A percentile compares a stretch with the other conserved stretches of the same genome.
Evolutionary conservation across 2,797 vertebrate genomes (phyloP).

Genomic region (Chromis chromis): DNA sequence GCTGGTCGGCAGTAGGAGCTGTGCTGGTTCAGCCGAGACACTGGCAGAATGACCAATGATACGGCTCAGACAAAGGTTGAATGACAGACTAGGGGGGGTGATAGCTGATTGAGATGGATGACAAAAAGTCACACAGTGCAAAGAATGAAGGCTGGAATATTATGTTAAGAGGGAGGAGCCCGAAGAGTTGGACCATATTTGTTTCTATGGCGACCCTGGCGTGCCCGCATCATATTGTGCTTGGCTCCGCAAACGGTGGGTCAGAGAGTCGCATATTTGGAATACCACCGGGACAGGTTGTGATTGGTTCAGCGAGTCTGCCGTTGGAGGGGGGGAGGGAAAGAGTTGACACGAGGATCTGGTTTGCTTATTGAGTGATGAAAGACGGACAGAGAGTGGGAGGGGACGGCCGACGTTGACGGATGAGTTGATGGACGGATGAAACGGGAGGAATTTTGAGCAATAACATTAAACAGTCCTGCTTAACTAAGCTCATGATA

Average conservation of each 20-base stretch:
- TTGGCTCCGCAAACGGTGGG: conserved; percentile 63
- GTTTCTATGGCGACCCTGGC: conserved; percentile 72
- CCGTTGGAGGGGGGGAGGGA: conserved; percentile 53
- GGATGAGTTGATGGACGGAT: conserved; percentile 68
- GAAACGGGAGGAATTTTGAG: conserved; percentile 44
- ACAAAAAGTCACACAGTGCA: conserved; percentile 58
- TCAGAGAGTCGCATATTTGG: conserved; percentile 79
- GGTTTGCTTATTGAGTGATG: conserved; percentile 82
- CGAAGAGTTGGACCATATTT: conserved; percentile 50
- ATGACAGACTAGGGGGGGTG: conserved; percentile 35
- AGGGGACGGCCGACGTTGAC: conserved; percentile 68
- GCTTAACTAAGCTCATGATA: conserved; percentile 42
- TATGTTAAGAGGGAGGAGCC: conserved; percentile 59
- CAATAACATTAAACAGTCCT: conserved; percentile 41
- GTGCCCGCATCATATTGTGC: conserved; percentile 60
- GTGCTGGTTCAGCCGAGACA: conserved; percentile 29
- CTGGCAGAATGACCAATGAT: conserved; percentile 67
- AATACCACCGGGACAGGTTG: conserved; percentile 75
- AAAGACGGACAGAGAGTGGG: conserved; percentile 77
- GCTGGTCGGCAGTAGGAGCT: conserved; percentile 39
- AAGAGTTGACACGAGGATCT: conserved; percentile 75
- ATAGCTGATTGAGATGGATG: conserved; percentile 78
- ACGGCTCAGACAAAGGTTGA: conserved; percentile 61
- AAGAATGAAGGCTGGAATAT: conserved; percentile 70
- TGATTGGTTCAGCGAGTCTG: conserved; percentile 73